Evolutionary conservation across 2,797 vertebrate species (phyloP).

Genomic region (Pteropus rufus): DNA sequence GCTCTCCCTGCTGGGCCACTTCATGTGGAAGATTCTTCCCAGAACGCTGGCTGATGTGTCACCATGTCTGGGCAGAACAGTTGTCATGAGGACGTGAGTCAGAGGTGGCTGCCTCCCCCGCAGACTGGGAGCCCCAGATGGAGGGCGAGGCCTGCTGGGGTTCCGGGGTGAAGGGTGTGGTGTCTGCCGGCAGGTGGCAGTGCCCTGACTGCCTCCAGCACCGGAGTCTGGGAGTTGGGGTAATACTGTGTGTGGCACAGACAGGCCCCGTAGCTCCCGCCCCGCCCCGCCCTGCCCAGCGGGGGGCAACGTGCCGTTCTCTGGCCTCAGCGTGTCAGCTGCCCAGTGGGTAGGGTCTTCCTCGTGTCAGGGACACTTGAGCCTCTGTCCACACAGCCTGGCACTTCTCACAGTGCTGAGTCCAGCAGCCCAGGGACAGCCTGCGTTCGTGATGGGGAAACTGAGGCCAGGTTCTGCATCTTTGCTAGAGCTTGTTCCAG

Average conservation of each 20-base stretch:
- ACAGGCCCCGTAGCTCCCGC: neutral
- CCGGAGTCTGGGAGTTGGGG: neutral
- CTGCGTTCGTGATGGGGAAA: neutral
- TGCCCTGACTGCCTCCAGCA: neutral
- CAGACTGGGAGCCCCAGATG: neutral
- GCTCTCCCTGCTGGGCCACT: neutral
- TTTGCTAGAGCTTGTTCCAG: neutral
- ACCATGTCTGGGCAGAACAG: neutral
- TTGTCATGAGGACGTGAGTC: constrained; percentile 45
- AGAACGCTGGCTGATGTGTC: neutral
- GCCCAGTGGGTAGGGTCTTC: neutral
- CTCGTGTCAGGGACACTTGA: rapidly evolving
- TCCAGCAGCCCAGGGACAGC: neutral
- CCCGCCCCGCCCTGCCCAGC: too few species aligned
- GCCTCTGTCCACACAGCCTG: neutral
- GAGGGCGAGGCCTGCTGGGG: neutral
- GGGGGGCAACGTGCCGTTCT: rapidly evolving
- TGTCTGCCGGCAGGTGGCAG: neutral
- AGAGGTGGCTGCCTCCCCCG: neutral
- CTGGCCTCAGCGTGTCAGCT: neutral
- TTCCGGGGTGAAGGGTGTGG: neutral
- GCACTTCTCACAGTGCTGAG: neutral
- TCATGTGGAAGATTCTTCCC: neutral
- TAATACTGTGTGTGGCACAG: neutral
- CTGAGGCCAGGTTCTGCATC: neutral